Conservation (phyloP, 2,888 invertebrate genomes). For the Caenorhabditis auriculariae region DNA sequence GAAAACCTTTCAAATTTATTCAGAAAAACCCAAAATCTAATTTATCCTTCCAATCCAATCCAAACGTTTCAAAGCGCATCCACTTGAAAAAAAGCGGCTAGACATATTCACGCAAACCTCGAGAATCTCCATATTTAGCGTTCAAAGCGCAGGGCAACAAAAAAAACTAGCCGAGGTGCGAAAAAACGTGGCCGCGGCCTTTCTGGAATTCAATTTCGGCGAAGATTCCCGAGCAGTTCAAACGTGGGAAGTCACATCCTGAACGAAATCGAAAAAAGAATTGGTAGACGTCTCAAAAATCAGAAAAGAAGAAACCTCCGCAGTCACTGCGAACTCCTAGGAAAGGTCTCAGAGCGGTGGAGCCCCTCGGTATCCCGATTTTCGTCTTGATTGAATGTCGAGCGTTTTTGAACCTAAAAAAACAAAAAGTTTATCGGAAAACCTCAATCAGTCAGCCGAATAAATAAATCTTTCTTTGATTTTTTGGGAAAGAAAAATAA, state of each 20-base stretch:
- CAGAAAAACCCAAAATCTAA: too few species aligned
- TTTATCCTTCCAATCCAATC: too few species aligned
- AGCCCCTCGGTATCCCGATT: constrained; percentile 6
- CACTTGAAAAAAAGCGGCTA: too few species aligned
- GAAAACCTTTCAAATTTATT: too few species aligned
- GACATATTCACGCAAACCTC: too few species aligned
- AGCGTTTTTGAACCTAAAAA: constrained; percentile 5
- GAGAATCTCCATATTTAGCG: too few species aligned
- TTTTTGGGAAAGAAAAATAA: not conserved
- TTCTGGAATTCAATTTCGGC: constrained; percentile 3
- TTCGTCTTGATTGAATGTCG: not conserved
- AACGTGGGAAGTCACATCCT: constrained; percentile 14
- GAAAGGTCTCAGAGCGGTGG: constrained; percentile 3
- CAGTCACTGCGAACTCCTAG: constrained; percentile 13
- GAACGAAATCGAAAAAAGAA: not conserved
- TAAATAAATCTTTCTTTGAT: too few species aligned
- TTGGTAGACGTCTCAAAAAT: not conserved
- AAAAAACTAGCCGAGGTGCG: constrained; percentile 2
- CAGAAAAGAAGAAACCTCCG: constrained; percentile 2
- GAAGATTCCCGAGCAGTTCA: constrained; percentile 12
- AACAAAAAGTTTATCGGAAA: too few species aligned
- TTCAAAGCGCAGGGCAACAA: not conserved
- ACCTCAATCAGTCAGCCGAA: too few species aligned
- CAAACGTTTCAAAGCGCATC: too few species aligned
- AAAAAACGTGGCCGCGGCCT: constrained; percentile 1